Evolutionary conservation across 2,888 invertebrate genomes (phyloP).

Genomic region (Cantharis rufa): DNA sequence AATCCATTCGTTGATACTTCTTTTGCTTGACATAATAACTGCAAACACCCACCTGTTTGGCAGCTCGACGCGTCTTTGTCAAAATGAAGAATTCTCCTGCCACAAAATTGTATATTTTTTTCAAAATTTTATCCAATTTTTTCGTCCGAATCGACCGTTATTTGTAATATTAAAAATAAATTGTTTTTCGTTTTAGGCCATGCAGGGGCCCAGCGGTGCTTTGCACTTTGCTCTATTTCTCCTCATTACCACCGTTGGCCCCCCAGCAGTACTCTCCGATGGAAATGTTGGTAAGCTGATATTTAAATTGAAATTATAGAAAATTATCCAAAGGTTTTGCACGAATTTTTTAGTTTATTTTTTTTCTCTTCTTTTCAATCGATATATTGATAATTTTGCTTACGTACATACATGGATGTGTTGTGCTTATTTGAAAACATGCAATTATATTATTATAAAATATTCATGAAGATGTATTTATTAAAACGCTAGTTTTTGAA

Average conservation of each 20-base stretch:
- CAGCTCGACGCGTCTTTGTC: background rate
- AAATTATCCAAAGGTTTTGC: background rate
- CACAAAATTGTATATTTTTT: background rate
- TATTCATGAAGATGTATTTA: background rate
- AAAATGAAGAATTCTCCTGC: conserved; percentile 4
- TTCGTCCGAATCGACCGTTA: background rate
- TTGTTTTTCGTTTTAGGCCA: conserved; percentile 48
- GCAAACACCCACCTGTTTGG: conserved; percentile 45
- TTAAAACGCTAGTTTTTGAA: background rate
- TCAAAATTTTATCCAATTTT: background rate
- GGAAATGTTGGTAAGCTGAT: conserved; percentile 67
- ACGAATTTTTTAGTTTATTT: background rate
- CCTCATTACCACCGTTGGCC: conserved; percentile 47
- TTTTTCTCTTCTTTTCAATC: conserved; percentile 6
- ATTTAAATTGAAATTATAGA: background rate
- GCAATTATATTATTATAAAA: background rate
- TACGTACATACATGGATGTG: conserved; percentile 15
- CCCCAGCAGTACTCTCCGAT: conserved; percentile 60
- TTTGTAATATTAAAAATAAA: background rate
- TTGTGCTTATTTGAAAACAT: background rate
- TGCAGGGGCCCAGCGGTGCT: conserved; percentile 54
- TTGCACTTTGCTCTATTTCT: conserved; percentile 50
- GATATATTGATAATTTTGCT: conserved; percentile 22
- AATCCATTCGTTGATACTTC: background rate
- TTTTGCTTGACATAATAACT: background rate